phyloP scores from a whole-genome alignment of 2,797 vertebrate genomes.

The Takifugu rubripes region DNA sequence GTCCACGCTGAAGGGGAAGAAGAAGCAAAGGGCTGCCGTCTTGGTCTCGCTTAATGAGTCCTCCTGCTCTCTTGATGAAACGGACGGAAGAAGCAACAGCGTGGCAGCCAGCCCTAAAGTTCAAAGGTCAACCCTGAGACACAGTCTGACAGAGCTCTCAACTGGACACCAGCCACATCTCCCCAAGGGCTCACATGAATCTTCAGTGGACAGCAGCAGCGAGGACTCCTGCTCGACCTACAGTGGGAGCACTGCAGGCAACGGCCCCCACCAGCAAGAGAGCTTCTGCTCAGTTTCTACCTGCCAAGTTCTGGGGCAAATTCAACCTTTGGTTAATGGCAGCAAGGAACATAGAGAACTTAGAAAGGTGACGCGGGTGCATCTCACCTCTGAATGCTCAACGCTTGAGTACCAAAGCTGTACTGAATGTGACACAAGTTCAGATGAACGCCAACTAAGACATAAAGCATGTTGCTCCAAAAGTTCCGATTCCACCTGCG shows the following conservation, averaged over 20 bases:
- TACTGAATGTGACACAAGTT: slow-evolving; percentile 18
- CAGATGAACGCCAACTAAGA: slow-evolving; percentile 39
- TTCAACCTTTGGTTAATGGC: slow-evolving; percentile 34
- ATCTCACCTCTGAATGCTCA: slow-evolving; percentile 46
- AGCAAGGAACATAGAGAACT: slow-evolving; percentile 40
- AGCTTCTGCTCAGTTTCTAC: slow-evolving; percentile 60
- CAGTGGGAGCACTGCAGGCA: slow-evolving; percentile 55
- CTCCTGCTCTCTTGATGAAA: slow-evolving; percentile 61
- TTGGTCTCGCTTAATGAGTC: slow-evolving; percentile 64
- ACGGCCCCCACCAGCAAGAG: slow-evolving; percentile 48
- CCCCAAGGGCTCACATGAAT: slow-evolving; percentile 51
- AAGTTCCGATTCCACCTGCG: slow-evolving; percentile 28
- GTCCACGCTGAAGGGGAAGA: slow-evolving; percentile 46
- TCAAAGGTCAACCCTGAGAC: slow-evolving; percentile 31
- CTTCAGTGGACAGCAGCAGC: slow-evolving; percentile 58
- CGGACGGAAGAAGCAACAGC: slow-evolving; percentile 14
- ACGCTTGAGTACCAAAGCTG: slow-evolving; percentile 27
- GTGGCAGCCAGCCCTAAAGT: slow-evolving; percentile 27
- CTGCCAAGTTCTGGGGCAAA: slow-evolving; percentile 61
- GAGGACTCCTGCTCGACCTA: slow-evolving; percentile 74
- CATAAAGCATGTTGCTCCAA: slow-evolving; percentile 21
- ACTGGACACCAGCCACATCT: slow-evolving; percentile 35
- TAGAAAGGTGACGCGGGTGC: slow-evolving; percentile 59
- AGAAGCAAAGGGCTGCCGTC: slow-evolving; percentile 59
- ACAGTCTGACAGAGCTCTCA: slow-evolving; percentile 56